Conservation (phyloP, 2,797 vertebrate species). For the Apogon hyalosoma region DNA sequence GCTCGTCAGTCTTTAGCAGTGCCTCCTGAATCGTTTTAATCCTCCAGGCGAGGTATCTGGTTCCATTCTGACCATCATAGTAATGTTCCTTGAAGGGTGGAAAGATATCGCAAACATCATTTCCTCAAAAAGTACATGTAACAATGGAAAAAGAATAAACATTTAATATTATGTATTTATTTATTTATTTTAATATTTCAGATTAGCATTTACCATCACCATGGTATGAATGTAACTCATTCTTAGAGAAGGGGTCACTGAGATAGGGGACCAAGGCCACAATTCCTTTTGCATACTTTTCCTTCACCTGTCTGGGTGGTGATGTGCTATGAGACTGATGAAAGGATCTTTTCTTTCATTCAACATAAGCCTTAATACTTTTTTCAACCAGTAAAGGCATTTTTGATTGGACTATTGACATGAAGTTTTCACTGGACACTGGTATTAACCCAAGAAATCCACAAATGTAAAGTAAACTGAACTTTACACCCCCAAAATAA, state of each 20-base stretch:
- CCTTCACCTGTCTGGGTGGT: constrained; percentile 44
- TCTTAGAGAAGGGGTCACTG: constrained; percentile 42
- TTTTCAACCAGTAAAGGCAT: no score
- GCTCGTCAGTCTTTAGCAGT: constrained; percentile 31
- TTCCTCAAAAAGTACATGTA: not conserved
- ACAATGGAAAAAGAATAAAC: not conserved
- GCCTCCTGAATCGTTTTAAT: constrained; percentile 45
- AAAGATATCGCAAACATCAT: not conserved
- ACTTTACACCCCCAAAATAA: no score
- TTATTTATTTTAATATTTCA: no score
- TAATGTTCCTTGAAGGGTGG: constrained; percentile 22
- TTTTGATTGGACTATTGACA: no score
- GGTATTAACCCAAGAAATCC: no score
- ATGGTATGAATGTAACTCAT: constrained; percentile 24
- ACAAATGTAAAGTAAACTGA: no score
- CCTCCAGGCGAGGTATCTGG: constrained; percentile 47
- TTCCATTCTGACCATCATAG: constrained; percentile 45
- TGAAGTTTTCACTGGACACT: no score
- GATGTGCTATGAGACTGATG: constrained; percentile 38
- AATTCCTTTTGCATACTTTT: constrained; percentile 54
- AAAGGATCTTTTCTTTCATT: no score
- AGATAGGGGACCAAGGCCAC: constrained; percentile 52
- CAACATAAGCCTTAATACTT: no score
- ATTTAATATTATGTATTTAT: no score
- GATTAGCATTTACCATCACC: constrained; percentile 4